Base-by-base conservation (phyloP, 2,888 invertebrate species). In the Operophtera brumata region DNA sequence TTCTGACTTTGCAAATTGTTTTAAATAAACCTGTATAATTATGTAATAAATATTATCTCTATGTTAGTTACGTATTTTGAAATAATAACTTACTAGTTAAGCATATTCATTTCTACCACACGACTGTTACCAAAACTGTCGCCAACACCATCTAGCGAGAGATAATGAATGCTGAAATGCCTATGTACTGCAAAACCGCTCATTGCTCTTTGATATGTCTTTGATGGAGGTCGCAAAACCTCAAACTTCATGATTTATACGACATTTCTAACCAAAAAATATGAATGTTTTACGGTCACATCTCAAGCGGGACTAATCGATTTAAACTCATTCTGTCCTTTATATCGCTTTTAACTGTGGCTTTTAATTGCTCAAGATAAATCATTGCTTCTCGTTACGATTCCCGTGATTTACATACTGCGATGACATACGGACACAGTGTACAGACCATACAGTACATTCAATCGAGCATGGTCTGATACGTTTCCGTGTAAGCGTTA, bases 341-440 rank as follows among this genome's bases (percentile, higher is more conserved):
- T 65, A 63, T 65, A 63, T 64, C 73, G 77, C 80, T 79, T 81
- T 81, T 83, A 82, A 83, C 77, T 78, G 69, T 65, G 67, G 58
- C 50, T 80, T 89, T 89, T 90, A 89, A 89, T 90, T 90, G 88
- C 78, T 80, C 75, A 61, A 71, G 82, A 86, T 90, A 90, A 89
- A 90, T 90, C 89, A 89, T 81, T 77, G 81, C 73, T 69, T 66
- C 75, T 81, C 77, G 81, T 89, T 80, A 87, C 82, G 83, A 86
- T 75, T 77, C 56, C 57, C 54, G 78, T 89, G 90, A 90, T 89
- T 90, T 90, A 90, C 88, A 82, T 81, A 80, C 82, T 75, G 81
- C 81, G 79, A 82, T 87, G 88, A 87, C 88, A 84, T 73, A 77
- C 73, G 71, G 69, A 70, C 48, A 42, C 47, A 57, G 57, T 39